Conservation (phyloP, 2,113 vertebrate genomes). For the Callionymus lyra region DNA sequence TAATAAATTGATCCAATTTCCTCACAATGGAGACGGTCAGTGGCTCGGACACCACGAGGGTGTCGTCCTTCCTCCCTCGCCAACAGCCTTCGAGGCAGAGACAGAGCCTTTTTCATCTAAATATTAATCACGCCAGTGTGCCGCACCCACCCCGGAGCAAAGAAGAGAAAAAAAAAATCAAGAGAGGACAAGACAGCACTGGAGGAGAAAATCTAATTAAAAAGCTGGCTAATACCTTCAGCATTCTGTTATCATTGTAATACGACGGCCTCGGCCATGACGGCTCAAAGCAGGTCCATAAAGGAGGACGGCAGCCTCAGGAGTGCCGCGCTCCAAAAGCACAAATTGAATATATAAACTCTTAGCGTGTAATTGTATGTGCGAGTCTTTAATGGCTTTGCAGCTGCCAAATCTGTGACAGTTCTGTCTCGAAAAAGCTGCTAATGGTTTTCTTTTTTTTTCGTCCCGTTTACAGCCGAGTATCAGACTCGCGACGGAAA, state of each 20-base stretch:
- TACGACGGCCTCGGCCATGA: slow-evolving; percentile 14
- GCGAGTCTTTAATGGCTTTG: slow-evolving; percentile 28
- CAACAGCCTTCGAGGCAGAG: slow-evolving; percentile 41
- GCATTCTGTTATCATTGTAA: slow-evolving; percentile 35
- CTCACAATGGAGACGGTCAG: too few species aligned
- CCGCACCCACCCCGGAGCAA: slow-evolving; percentile 8
- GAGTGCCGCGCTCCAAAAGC: slow-evolving; percentile 15
- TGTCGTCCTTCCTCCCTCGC: slow-evolving; percentile 4
- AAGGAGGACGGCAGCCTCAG: slow-evolving; percentile 7
- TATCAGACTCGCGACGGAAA: slow-evolving; percentile 8
- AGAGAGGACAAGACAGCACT: slow-evolving; percentile 20
- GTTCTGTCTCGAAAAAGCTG: slow-evolving; percentile 21
- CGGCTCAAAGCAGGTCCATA: slow-evolving; percentile 14
- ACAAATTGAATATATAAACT: slow-evolving; percentile 38
- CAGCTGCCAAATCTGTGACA: slow-evolving; percentile 6
- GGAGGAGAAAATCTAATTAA: slow-evolving; percentile 51
- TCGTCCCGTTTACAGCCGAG: slow-evolving; percentile 43
- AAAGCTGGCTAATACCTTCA: slow-evolving; percentile 38
- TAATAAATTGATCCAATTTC: too few species aligned
- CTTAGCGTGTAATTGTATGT: slow-evolving; percentile 26
- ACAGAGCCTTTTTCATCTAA: slow-evolving; percentile 49
- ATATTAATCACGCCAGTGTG: slow-evolving; percentile 55
- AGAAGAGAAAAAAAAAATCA: slow-evolving; percentile 25
- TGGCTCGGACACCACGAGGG: too few species aligned
- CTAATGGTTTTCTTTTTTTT: slow-evolving; percentile 41